These are phyloP conservation scores for Puffinus mauretanicus DNA, from an alignment of 2,113 vertebrate species.

Conservation along the genomic window DNA sequence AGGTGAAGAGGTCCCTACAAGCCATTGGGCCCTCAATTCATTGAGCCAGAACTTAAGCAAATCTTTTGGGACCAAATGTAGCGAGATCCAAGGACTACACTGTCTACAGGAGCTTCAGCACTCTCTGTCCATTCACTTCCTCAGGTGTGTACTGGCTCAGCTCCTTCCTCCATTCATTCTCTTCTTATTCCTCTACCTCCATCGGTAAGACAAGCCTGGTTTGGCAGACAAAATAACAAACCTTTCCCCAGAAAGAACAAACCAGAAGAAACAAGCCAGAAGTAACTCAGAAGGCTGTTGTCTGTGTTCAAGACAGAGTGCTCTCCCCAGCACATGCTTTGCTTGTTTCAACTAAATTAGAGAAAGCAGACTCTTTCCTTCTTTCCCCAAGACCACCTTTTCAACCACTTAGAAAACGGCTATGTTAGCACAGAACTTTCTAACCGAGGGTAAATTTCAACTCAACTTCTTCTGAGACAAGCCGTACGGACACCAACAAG, in stretches of 20 bases:
- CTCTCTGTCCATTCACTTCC: background rate
- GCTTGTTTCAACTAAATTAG: background rate
- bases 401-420: background rate
- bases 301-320: background rate
- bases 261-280: background rate
- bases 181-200: background rate
- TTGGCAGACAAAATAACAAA: background rate
- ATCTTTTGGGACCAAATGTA: background rate
- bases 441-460: background rate
- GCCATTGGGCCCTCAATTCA: background rate
- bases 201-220: background rate
- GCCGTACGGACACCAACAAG: background rate
- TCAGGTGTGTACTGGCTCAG: background rate
- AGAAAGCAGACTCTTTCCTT: background rate
- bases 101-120: fast-evolving
- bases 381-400: background rate
- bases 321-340: fast-evolving
- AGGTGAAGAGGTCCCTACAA: background rate
- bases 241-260: background rate
- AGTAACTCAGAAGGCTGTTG: background rate
- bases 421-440: background rate
- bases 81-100: background rate
- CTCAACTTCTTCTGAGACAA: fast-evolving
- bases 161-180: background rate
- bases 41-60: background rate